These are phyloP conservation scores for Acanthosepion pharaonis DNA, from an alignment of 2,888 invertebrate species.

Conservation along the genomic window DNA sequence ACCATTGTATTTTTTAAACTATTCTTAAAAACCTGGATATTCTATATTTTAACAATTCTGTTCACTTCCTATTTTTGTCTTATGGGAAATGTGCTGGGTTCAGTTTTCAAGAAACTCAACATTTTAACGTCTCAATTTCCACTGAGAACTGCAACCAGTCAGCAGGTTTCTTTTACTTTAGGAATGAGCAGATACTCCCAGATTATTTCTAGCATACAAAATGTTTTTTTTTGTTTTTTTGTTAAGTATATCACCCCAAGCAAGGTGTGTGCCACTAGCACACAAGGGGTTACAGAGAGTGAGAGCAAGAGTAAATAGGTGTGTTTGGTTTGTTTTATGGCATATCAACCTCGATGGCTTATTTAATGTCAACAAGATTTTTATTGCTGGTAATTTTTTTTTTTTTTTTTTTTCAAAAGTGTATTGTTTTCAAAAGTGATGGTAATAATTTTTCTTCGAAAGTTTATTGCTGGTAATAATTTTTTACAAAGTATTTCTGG, in stretches of 20 bases:
- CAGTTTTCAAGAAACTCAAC: background rate
- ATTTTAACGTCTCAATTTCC: background rate
- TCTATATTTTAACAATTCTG: background rate
- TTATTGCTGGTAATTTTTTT: no score
- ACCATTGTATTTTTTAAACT: background rate
- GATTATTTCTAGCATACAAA: background rate
- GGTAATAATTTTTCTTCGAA: no score
- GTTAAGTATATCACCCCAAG: background rate
- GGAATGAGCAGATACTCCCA: background rate
- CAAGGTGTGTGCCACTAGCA: no score
- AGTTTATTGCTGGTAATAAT: no score
- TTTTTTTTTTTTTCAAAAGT: no score
- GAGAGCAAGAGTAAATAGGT: no score
- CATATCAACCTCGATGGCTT: no score
- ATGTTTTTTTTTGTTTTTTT: background rate
- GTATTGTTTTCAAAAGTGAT: no score
- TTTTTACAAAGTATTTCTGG: no score
- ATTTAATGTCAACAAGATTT: no score
- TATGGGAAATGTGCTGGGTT: background rate
- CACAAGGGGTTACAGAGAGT: no score
- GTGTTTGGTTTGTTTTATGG: no score
- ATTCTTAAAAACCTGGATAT: background rate
- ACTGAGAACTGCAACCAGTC: background rate
- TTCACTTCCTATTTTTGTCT: background rate
- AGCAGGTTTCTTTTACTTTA: background rate